These are phyloP conservation scores for Corynorhinus townsendii DNA, from an alignment of 2,113 vertebrate species.

Conservation along the genomic window DNA sequence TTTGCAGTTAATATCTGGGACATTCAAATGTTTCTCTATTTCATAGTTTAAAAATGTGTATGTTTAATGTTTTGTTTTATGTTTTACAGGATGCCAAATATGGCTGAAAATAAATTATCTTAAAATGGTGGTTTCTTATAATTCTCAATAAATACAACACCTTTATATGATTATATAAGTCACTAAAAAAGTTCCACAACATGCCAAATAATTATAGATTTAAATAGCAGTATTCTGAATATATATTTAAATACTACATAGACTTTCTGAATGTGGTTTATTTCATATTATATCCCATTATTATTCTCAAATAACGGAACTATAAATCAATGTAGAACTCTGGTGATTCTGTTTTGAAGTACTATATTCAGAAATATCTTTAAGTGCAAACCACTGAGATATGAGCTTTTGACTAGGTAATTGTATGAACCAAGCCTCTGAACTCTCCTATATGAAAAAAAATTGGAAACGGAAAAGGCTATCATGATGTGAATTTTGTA, in stretches of 20 bases:
- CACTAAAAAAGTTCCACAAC: not conserved
- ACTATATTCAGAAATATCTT: conserved; percentile 49
- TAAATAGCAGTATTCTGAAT: not conserved
- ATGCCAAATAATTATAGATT: not conserved
- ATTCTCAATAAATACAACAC: conserved; percentile 15
- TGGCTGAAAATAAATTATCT: conserved; percentile 28
- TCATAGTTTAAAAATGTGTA: not conserved
- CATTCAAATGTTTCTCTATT: conserved; percentile 34
- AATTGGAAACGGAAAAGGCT: conserved; percentile 33
- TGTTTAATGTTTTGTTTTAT: not conserved
- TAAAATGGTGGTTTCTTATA: conserved; percentile 24
- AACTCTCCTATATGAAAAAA: conserved; percentile 60
- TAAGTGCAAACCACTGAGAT: conserved; percentile 31
- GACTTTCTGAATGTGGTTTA: conserved; percentile 11
- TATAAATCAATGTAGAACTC: not conserved
- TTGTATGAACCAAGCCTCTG: conserved; percentile 39
- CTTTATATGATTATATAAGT: not conserved
- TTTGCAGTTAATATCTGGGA: conserved; percentile 44
- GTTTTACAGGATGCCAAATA: not conserved
- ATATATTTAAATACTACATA: not conserved
- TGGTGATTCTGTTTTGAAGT: not conserved
- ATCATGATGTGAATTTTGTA: conserved; percentile 61
- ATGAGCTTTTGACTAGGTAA: conserved; percentile 48
- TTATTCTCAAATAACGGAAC: conserved; percentile 22
- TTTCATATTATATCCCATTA: not conserved